Percentiles rank a stretch among this genome's conserved stretches.
phyloP scores from a whole-genome alignment of 37 sponge, comb jelly and placozoan species.

The Spongia lamella region DNA sequence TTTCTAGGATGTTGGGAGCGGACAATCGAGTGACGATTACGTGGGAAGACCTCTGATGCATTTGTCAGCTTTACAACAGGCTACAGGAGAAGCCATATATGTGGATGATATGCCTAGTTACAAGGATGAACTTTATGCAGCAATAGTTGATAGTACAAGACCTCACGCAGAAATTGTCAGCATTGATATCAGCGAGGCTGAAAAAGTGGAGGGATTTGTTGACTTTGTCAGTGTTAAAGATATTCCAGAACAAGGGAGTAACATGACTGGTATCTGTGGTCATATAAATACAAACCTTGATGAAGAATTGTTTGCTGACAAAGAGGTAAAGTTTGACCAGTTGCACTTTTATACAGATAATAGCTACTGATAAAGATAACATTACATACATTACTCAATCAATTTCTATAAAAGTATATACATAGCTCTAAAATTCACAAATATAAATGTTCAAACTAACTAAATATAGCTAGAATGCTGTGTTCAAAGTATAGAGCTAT shows the following conservation, averaged over 20 bases:
- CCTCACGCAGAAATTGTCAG: conserved; percentile 63
- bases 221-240: conserved; percentile 60
- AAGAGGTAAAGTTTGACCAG: too few species aligned
- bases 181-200: conserved; percentile 53
- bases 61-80: conserved; percentile 73
- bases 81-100: conserved; percentile 76
- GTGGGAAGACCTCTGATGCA: conserved; percentile 81
- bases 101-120: conserved; percentile 75
- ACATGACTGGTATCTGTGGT: conserved; percentile 12
- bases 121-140: conserved; percentile 80
- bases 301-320: conserved; percentile 75
- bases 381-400: too few species aligned
- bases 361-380: too few species aligned
- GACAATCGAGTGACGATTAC: conserved; percentile 36
- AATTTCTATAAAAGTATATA: too few species aligned
- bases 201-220: conserved; percentile 55
- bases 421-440: too few species aligned
- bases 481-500: too few species aligned
- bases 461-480: too few species aligned
- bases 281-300: too few species aligned
- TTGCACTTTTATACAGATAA: too few species aligned
- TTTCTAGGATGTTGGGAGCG: conserved; percentile 22
- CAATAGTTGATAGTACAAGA: conserved; percentile 54
- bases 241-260: conserved; percentile 53
- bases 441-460: too few species aligned